Evolutionary conservation across 1,140 invertebrate species (phyloP), one percentile per base, ranked within the genome.

Genomic region (Octopus bimaculoides): DNA sequence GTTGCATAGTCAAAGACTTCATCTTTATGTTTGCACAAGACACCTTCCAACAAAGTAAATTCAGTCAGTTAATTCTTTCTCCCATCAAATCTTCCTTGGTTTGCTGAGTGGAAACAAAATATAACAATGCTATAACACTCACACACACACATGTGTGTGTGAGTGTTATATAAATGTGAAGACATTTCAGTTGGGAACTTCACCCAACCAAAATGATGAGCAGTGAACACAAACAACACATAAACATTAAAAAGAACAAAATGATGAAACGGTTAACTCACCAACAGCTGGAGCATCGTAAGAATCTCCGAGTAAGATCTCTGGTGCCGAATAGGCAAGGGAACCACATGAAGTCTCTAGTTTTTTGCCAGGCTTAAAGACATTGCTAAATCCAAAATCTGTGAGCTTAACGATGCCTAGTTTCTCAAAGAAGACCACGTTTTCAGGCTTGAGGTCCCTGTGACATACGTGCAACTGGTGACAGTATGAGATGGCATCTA

Each of bases 271-370:
- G 77, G 78, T 14, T 79, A 55, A 89, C 93, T 92, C 89, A 95
- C 95, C 95, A 84, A 98, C 96, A 84, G 96, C 96, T 56, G 96
- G 96, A 17, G 92, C 91, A 90, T 92, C 91, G 86, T 93, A 92
- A 20, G 91, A 91, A 88, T 93, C 97, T 55, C 98, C 98, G 75
- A 99, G 92, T 77, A 99, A 92, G 87, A 99, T 99, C 92, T 99
- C 98, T 7, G 98, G 98, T 5, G 98, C 98, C 14, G 98, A 99
- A 92, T 99, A 99, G 6, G 98, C 98, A 83, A 99, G 91, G 80
- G 97, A 98, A n/a, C 98, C 98, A 92, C 98, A 99, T 7, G 97
- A 98, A 20, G 98, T 99, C 90, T 98, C 96, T 84, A 99, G 91
- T 90, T 99, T 98, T 90, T 98, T 96, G 10, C 97, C 97, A 53